phyloP scores from a whole-genome alignment of 2,797 vertebrate genomes.

The Halcyon badia region DNA sequence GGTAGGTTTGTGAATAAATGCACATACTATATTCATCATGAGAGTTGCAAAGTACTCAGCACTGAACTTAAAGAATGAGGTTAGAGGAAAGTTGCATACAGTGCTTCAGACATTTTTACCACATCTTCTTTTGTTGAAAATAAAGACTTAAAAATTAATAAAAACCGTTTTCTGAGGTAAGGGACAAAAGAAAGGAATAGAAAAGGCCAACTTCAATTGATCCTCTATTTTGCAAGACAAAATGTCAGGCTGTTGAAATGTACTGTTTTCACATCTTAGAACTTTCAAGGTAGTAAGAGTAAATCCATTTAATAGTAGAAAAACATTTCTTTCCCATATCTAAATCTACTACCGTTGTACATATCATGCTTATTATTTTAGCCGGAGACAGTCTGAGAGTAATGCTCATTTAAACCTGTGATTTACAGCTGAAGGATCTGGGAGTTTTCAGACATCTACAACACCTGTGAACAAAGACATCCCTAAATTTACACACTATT shows the following conservation, averaged over 20 bases:
- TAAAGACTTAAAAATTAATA: not conserved
- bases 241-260: not conserved
- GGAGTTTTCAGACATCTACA: not conserved
- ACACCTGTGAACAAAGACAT: not conserved
- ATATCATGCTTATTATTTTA: not conserved
- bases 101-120: not conserved
- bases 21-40: not conserved
- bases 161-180: not conserved
- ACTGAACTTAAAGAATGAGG: not conserved
- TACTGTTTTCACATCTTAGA: not conserved
- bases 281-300: not conserved
- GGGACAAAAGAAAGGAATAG: rapidly evolving
- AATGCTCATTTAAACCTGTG: not conserved
- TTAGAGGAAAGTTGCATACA: not conserved
- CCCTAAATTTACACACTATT: not conserved
- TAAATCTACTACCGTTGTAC: not conserved
- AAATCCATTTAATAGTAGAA: not conserved
- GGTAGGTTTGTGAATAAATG: not conserved
- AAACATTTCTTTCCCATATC: not conserved
- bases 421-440: not conserved
- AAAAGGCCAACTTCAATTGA: not conserved
- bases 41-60: not conserved
- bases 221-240: not conserved
- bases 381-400: not conserved
- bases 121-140: not conserved